Conservation (phyloP, 2,797 vertebrate species). For the Sparidentex hasta region DNA sequence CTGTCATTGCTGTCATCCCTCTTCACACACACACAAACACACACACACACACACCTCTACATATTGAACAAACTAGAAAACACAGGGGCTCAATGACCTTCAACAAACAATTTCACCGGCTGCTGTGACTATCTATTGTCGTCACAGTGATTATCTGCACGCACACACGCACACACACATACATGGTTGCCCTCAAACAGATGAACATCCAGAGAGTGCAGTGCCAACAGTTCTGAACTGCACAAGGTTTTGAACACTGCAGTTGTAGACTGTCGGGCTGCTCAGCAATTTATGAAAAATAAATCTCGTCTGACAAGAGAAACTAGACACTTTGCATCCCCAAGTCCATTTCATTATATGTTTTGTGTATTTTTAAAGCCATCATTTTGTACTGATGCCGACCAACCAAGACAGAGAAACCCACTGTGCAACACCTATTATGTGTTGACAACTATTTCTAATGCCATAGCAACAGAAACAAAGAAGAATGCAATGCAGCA, state of each 20-base stretch:
- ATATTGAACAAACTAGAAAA: conserved; percentile 71
- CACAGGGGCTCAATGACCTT: conserved; percentile 71
- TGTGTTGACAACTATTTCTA: neutral
- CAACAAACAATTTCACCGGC: conserved; percentile 62
- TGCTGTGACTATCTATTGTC: conserved; percentile 64
- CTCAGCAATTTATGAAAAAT: conserved; percentile 45
- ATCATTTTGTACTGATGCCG: conserved; percentile 5
- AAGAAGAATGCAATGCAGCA: neutral
- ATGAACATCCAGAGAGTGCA: conserved; percentile 26
- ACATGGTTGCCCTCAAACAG: conserved; percentile 13
- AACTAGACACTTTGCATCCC: conserved; percentile 11
- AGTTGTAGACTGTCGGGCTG: neutral
- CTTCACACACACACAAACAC: neutral
- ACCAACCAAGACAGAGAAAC: neutral
- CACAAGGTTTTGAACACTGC: conserved; percentile 6
- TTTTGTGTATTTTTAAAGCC: conserved; percentile 24
- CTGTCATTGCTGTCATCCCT: conserved; percentile 43
- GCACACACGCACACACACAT: neutral
- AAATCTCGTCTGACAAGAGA: conserved; percentile 29
- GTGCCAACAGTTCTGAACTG: conserved; percentile 28
- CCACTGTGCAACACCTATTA: neutral
- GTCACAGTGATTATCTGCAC: conserved; percentile 49
- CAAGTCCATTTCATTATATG: conserved; percentile 19
- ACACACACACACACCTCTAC: conserved; percentile 24
- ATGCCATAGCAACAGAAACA: neutral